Conservation (phyloP, 2,888 invertebrate species). For the Trissolcus japonicus region DNA sequence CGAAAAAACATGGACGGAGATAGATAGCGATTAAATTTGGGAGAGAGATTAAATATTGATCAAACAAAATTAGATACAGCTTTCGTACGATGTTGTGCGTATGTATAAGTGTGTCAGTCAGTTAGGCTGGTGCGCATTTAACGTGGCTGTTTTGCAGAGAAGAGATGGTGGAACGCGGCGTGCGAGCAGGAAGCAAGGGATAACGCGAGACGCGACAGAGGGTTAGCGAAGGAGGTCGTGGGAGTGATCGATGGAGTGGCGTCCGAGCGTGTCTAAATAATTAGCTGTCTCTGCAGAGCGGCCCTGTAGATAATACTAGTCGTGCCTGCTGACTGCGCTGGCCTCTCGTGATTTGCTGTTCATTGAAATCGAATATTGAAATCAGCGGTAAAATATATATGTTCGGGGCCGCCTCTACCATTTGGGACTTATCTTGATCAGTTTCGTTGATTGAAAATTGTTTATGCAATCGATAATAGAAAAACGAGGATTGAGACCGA, state of each 20-base stretch:
- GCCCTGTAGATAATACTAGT: constrained; percentile 69
- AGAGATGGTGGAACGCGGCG: constrained; percentile 12
- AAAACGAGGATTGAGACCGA: not conserved
- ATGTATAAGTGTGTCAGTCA: constrained; percentile 35
- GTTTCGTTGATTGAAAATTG: constrained; percentile 19
- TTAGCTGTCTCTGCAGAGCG: constrained; percentile 75
- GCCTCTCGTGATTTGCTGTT: constrained; percentile 50
- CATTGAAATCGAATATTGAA: constrained; percentile 16
- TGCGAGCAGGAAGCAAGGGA: constrained; percentile 23
- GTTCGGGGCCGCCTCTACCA: constrained; percentile 4
- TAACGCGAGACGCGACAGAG: constrained; percentile 41
- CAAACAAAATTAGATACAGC: too few species aligned
- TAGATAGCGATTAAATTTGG: too few species aligned
- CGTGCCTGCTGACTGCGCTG: constrained; percentile 66
- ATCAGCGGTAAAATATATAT: constrained; percentile 2
- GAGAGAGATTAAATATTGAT: too few species aligned
- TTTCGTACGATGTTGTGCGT: too few species aligned
- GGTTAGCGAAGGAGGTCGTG: constrained; percentile 62
- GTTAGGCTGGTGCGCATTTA: constrained; percentile 33
- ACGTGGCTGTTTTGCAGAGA: constrained; percentile 30
- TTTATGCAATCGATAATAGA: constrained; percentile 12
- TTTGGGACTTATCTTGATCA: constrained; percentile 22
- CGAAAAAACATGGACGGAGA: too few species aligned
- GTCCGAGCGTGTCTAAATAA: constrained; percentile 76
- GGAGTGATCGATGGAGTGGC: constrained; percentile 74